Base-by-base conservation (phyloP, 2,888 invertebrate species). In the Ectemnius lituratus region DNA sequence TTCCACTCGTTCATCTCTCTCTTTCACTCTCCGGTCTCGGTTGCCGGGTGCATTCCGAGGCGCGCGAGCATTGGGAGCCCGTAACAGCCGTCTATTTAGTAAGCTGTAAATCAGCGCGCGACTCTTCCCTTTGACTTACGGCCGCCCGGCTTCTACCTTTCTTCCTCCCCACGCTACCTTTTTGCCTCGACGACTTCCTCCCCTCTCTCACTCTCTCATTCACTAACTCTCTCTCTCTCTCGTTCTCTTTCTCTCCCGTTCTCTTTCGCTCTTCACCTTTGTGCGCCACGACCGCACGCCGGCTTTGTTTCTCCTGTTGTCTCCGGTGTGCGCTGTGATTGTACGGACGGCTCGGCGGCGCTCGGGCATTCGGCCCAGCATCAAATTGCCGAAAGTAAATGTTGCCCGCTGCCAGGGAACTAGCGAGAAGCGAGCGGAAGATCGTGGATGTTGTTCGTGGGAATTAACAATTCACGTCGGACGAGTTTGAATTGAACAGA, bases 91-190 rank as follows among this genome's bases (percentile, higher is more conserved):
- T 81, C 85, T 81, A 79, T 83, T 86, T 85, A 83, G 78, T 80
- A 82, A 85, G 81, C 78, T 76, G 85, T 86, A 86, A 85, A 86
- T 85, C 86, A 86, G 74, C 78, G 68, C 80, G 69, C 11, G 73
- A 79, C 66, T 73, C 76, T 78, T 76, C 77, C 82, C 82, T 82
- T 85, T 81, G 83, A 82, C 79, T 79, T 80, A 80, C 84, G 71
- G 46, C 76, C 60, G 58, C 62, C 62, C 65, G 59, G 58, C 60
- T 62, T 58, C 62, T 49, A 13, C 23, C 46, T 23, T 14, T 20
- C 11, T 58, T 58, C 68, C 23, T 23, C 18, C 63, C 16, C 2
- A 8, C 37, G 37, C 37, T 52, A 52, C n/a, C 16, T 16, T 52
- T 52, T 52, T 14, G 52, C 37, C 8, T 11, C 37, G 5, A 1